A percentile compares a stretch with the other conserved stretches of the same genome.
phyloP scores from a whole-genome alignment of 53 echinoderm and acorn worm species.

The Astropecten irregularis region DNA sequence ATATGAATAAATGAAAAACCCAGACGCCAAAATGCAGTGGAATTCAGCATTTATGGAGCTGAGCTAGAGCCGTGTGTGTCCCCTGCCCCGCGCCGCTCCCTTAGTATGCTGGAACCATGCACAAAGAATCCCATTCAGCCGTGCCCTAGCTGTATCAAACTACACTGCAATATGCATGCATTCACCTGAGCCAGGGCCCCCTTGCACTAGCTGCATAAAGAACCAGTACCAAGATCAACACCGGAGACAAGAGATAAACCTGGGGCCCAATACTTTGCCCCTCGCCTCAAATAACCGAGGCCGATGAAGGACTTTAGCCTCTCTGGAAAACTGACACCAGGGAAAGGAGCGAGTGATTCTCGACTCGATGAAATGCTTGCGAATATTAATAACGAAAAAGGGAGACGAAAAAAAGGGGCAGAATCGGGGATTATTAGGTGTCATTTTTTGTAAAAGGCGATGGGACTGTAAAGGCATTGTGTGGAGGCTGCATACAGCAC shows the following conservation, averaged over 20 bases:
- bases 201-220: constrained; percentile 10
- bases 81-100: not conserved
- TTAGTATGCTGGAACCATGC: not conserved
- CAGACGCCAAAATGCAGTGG: too few relatives aligned
- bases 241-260: not conserved
- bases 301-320: not conserved
- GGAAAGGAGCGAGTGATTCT: not conserved
- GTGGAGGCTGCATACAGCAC: constrained; percentile 22
- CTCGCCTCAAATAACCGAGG: constrained; percentile 12
- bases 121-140: constrained; percentile 1
- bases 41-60: too few relatives aligned
- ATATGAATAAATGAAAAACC: too few relatives aligned
- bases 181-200: not conserved
- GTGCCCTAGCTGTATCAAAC: constrained; percentile 35
- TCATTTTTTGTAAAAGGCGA: constrained; percentile 11
- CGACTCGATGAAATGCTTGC: not conserved
- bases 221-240: constrained; percentile 54
- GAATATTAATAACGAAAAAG: constrained; percentile 1
- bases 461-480: constrained; percentile 23
- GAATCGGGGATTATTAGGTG: not conserved
- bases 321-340: constrained; percentile 42
- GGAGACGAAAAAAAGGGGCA: not conserved
- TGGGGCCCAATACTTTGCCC: not conserved
- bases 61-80: not conserved
- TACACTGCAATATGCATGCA: not conserved